Evolutionary conservation across 2,888 invertebrate genomes (phyloP), one percentile per base, ranked within the genome.

Genomic region (Plebejus anna): DNA sequence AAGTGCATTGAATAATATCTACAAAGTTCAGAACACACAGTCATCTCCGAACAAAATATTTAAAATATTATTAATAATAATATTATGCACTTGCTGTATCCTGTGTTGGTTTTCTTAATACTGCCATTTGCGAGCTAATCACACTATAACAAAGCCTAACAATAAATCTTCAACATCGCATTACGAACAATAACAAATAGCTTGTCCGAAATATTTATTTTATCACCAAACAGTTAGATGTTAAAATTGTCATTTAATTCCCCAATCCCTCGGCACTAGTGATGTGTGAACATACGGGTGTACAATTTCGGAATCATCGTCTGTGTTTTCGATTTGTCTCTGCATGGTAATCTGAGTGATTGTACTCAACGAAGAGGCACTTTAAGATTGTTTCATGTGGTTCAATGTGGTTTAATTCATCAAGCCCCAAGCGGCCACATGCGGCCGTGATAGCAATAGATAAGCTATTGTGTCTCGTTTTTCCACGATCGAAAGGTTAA

Each of bases 181-280:
- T 71, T 42, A 38, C 71, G 72, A 72, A 72, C 72, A 72, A 72
- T 51, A 47, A 71, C 75, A 72, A 72, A 55, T 36, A 61, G 59
- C 76, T 83, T 82, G 80, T 79, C 78, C 79, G 82, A 81, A 81
- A 83, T 85, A 84, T 85, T 85, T 84, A 83, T 85, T 85, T 84
- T 82, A 82, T 82, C 81, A 82, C 81, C 80, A 81, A 83, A 82
- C 83, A 81, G 83, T 82, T 80, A 80, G 80, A 80, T 76, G 83
- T 84, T 84, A 81, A 86, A 86, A 88, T 86, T 84, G 87, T 85
- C 86, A 87, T 88, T 87, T 88, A 87, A 87, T 87, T 88, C 84
- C 81, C 81, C 80, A 82, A 81, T 86, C 83, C 84, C 79, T 70
- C 81, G 82, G 83, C 83, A 79, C 80, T 79, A 80, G 82, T 81